Evolutionary conservation across 2,888 invertebrate genomes (phyloP).

Genomic region (Ceratothoa steindachneri): DNA sequence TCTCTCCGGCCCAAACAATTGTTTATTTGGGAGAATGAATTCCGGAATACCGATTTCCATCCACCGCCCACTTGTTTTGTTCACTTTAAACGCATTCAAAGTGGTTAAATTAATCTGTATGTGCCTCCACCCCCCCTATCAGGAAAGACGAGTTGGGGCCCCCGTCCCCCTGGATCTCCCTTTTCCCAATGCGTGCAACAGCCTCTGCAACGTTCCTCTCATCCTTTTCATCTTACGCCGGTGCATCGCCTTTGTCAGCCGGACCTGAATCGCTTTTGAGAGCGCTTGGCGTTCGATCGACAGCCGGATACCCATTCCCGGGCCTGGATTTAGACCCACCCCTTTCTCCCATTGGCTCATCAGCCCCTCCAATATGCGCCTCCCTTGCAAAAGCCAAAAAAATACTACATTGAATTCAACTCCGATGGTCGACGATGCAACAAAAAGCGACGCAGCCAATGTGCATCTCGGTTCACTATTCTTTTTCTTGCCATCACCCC

Average conservation of each 20-base stretch:
- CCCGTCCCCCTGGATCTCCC: not conserved
- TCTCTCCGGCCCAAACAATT: not conserved
- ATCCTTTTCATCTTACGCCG: not conserved
- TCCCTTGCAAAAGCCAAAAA: not conserved
- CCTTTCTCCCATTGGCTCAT: not conserved
- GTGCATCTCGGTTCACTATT: too few species aligned
- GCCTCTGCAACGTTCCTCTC: not conserved
- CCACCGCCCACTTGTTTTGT: too few species aligned
- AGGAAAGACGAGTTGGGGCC: too few species aligned
- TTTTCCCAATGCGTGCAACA: not conserved
- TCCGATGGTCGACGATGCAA: not conserved
- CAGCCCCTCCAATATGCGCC: not conserved
- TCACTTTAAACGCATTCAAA: not conserved
- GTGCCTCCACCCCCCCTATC: not conserved
- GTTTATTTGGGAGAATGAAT: too few species aligned
- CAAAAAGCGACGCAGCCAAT: not conserved
- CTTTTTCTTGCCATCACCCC: too few species aligned
- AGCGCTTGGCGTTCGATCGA: not conserved
- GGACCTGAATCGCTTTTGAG: not conserved
- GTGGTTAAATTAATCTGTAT: not conserved
- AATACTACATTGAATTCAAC: not conserved
- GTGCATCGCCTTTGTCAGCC: not conserved
- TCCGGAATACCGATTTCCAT: too few species aligned
- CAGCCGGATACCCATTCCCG: not conserved
- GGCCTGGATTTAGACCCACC: not conserved